A percentile compares a stretch with the other conserved stretches of the same genome.
Conservation (phyloP, 2,888 invertebrate species). For the Rutpela maculata region DNA sequence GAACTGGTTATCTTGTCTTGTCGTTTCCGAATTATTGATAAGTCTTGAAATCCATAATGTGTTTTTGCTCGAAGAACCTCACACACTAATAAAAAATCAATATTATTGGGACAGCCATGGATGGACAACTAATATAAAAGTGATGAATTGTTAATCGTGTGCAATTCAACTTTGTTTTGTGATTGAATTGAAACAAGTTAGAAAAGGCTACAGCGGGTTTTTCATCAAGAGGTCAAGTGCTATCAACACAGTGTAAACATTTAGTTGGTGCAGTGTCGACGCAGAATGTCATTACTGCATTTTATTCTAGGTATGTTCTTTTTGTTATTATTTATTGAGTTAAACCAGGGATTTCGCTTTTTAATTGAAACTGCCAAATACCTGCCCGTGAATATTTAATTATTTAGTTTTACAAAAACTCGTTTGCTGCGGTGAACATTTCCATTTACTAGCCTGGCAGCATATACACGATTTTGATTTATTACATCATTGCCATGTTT, state of each 20-base stretch:
- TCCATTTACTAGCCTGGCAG: neutral
- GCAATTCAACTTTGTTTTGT: neutral
- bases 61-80: slow-evolving; percentile 22
- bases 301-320: neutral
- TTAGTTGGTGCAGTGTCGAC: neutral
- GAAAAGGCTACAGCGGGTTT: neutral
- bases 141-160: neutral
- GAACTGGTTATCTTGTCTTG: slow-evolving; percentile 39
- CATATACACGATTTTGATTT: neutral
- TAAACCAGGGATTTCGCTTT: neutral
- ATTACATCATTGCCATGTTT: neutral
- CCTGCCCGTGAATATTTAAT: neutral
- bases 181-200: neutral
- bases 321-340: neutral
- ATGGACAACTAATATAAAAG: slow-evolving; percentile 28
- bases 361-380: slow-evolving; percentile 5
- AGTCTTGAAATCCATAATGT: slow-evolving; percentile 23
- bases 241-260: neutral
- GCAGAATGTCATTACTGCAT: neutral
- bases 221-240: neutral
- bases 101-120: neutral
- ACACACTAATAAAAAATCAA: slow-evolving; percentile 14
- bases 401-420: neutral
- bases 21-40: slow-evolving; percentile 28
- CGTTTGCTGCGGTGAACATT: neutral